A percentile compares a stretch with the other conserved stretches of the same genome.
Evolutionary conservation across 2,888 invertebrate genomes (phyloP).

Genomic region (Eupithecia subumbrata): DNA sequence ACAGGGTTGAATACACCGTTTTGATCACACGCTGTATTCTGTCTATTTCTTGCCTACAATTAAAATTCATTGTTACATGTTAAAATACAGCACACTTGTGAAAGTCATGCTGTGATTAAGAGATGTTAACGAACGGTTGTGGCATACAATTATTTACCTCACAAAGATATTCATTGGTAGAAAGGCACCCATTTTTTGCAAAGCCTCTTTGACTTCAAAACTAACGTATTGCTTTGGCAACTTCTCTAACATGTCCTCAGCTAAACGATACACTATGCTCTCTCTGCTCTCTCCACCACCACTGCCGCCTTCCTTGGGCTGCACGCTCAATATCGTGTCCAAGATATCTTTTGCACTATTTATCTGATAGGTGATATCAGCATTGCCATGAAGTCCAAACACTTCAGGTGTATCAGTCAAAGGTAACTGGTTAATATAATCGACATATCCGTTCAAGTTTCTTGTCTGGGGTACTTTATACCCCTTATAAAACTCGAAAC

Average conservation of each 20-base stretch:
- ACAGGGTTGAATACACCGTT: slow-evolving; percentile 90
- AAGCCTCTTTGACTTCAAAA: slow-evolving; percentile 95
- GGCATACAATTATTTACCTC: slow-evolving; percentile 64
- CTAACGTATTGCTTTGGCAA: slow-evolving; percentile 93
- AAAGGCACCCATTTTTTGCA: slow-evolving; percentile 95
- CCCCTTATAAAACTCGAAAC: slow-evolving; percentile 96
- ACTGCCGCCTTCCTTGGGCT: slow-evolving; percentile 97
- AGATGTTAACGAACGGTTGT: not conserved
- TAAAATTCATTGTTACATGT: not conserved
- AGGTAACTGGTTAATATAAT: slow-evolving; percentile 94
- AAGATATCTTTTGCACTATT: slow-evolving; percentile 97
- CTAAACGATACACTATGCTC: slow-evolving; percentile 94
- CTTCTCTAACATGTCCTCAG: slow-evolving; percentile 94
- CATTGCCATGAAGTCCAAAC: slow-evolving; percentile 97
- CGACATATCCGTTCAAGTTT: slow-evolving; percentile 90
- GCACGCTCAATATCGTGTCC: slow-evolving; percentile 97
- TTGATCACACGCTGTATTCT: slow-evolving; percentile 95
- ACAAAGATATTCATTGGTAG: slow-evolving; percentile 98
- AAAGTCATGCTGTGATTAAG: not conserved
- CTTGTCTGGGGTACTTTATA: slow-evolving; percentile 95
- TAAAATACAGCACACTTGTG: not conserved
- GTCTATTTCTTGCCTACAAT: slow-evolving; percentile 87
- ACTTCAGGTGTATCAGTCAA: slow-evolving; percentile 96
- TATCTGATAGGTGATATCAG: slow-evolving; percentile 98
- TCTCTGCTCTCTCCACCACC: slow-evolving; percentile 97